phyloP scores from a whole-genome alignment of 2,113 vertebrate species.

The Etia nguti region DNA sequence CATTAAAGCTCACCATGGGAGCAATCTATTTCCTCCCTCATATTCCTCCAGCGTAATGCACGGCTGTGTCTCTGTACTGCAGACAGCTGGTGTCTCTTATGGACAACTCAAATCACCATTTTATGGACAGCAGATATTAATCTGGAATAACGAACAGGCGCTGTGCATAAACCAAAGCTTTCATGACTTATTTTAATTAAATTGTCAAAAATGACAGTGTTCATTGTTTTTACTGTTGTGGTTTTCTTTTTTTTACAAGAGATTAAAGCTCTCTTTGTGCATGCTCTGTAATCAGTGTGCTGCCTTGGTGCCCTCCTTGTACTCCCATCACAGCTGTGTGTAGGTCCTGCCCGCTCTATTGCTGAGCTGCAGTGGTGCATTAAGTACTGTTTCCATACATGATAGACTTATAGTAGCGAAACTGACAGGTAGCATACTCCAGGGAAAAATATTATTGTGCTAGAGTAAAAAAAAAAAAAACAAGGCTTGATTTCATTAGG shows the following conservation, averaged over 20 bases:
- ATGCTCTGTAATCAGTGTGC: conserved; percentile 55
- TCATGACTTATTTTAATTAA: conserved; percentile 58
- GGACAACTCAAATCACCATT: conserved; percentile 12
- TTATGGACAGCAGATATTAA: conserved; percentile 13
- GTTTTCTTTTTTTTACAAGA: conserved; percentile 46
- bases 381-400: not conserved
- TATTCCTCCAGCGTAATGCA: not conserved
- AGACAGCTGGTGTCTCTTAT: conserved; percentile 26
- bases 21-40: not conserved
- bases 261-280: conserved; percentile 52
- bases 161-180: conserved; percentile 18
- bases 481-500: not conserved
- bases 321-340: not conserved
- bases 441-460: not conserved
- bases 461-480: not conserved
- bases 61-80: not conserved
- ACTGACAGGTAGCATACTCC: conserved; percentile 17
- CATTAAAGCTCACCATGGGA: not conserved
- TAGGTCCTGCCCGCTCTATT: conserved; percentile 24
- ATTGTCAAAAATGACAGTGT: conserved; percentile 45
- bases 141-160: not conserved
- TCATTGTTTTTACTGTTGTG: conserved; percentile 48
- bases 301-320: conserved; percentile 16
- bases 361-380: conserved; percentile 11
- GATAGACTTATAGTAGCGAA: not conserved